Evolutionary conservation across 1,140 invertebrate species (phyloP).

Genomic region (Caenorhabditis inopinata): DNA sequence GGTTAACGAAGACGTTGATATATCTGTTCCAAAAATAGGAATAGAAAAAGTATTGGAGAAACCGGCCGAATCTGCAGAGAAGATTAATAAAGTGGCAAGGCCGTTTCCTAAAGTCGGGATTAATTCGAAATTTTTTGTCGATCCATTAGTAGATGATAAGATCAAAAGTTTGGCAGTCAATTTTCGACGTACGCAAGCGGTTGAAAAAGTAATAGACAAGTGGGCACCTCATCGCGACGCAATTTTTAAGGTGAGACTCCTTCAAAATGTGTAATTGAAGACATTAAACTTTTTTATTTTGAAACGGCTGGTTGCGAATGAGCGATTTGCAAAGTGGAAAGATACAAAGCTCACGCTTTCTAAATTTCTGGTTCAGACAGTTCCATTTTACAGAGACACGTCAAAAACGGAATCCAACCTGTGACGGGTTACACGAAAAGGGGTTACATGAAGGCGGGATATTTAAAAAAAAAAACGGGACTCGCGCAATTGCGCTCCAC

Average conservation of each 20-base stretch:
- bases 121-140: not conserved
- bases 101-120: constrained; percentile 28
- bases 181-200: constrained; percentile 32
- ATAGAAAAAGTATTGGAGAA: not conserved
- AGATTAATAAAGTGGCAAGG: constrained; percentile 33
- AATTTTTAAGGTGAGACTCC: constrained; percentile 38
- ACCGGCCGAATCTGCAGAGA: not conserved
- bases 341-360: too few species aligned
- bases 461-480: too few species aligned
- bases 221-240: constrained; percentile 39
- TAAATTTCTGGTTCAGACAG: too few species aligned
- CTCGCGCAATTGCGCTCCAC: too few species aligned
- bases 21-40: not conserved
- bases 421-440: too few species aligned
- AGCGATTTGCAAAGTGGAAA: too few species aligned
- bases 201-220: constrained; percentile 27
- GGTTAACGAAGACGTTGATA: not conserved
- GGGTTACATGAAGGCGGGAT: too few species aligned
- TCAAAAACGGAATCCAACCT: too few species aligned
- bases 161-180: constrained; percentile 31
- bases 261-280: too few species aligned
- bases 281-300: too few species aligned
- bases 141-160: constrained; percentile 5
- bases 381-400: too few species aligned
- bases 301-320: too few species aligned